Conservation (phyloP, 2,113 vertebrate species). For the Myotis brandtii region DNA sequence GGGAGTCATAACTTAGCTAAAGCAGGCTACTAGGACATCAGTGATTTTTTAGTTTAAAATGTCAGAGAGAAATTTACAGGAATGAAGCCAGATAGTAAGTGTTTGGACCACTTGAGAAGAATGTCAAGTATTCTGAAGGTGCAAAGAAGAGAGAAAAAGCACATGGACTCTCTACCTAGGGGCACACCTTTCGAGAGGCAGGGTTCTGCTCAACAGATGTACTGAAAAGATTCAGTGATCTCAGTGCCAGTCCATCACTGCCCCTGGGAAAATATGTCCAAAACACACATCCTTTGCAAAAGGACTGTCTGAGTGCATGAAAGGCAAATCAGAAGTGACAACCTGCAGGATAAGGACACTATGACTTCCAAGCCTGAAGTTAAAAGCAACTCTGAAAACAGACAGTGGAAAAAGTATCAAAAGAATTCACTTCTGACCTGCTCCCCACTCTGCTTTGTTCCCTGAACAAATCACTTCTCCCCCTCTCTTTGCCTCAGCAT, state of each 20-base stretch:
- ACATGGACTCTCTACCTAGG: neutral
- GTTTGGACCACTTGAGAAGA: neutral
- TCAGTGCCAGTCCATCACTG: neutral
- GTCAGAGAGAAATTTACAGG: neutral
- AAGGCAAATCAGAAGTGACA: neutral
- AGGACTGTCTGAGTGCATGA: neutral
- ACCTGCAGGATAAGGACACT: neutral
- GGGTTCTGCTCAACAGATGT: neutral
- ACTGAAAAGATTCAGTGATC: neutral
- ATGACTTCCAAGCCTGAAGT: neutral
- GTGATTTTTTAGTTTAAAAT: neutral
- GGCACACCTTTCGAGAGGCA: neutral
- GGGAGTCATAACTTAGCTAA: neutral
- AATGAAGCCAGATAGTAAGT: neutral
- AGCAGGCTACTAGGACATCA: neutral
- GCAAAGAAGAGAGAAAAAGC: neutral
- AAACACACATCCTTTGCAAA: neutral
- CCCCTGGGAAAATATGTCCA: neutral
- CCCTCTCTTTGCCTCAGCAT: neutral
- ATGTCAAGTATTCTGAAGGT: neutral
- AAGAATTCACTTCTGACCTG: neutral
- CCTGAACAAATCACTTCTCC: neutral
- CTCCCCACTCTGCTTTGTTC: neutral
- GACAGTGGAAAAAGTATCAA: neutral
- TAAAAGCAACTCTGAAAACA: conserved; percentile 44